These are phyloP conservation scores for Pagrus major DNA, from an alignment of 2,113 vertebrate species.

Conservation along the genomic window DNA sequence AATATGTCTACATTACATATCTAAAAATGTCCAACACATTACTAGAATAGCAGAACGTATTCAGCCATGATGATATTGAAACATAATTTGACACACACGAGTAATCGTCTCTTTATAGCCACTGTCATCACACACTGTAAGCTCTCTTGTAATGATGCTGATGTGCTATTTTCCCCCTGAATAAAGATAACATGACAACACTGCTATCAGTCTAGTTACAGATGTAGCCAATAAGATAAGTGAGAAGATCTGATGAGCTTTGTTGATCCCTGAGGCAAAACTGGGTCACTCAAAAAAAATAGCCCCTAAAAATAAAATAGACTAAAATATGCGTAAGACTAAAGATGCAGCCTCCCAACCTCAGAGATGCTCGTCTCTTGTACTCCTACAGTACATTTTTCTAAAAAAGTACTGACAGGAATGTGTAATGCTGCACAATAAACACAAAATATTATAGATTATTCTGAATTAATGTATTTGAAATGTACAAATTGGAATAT, in stretches of 20 bases:
- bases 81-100: neutral
- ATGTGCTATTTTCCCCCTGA: neutral
- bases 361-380: no score
- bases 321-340: neutral
- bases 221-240: constrained; percentile 30
- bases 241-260: constrained; percentile 33
- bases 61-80: neutral
- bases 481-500: neutral
- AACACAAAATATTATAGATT: neutral
- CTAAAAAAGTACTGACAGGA: neutral
- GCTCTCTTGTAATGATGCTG: neutral
- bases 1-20: neutral
- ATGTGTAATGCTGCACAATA: neutral
- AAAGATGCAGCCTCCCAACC: neutral
- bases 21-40: neutral
- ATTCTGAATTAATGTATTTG: neutral
- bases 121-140: neutral
- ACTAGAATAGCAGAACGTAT: neutral
- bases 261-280: constrained; percentile 64
- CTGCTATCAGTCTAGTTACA: neutral
- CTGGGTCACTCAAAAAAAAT: constrained; percentile 47
- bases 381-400: neutral
- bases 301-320: constrained; percentile 29
- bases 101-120: neutral
- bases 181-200: constrained; percentile 13